phyloP scores from a whole-genome alignment of 2,113 vertebrate species.

The Indri indri region DNA sequence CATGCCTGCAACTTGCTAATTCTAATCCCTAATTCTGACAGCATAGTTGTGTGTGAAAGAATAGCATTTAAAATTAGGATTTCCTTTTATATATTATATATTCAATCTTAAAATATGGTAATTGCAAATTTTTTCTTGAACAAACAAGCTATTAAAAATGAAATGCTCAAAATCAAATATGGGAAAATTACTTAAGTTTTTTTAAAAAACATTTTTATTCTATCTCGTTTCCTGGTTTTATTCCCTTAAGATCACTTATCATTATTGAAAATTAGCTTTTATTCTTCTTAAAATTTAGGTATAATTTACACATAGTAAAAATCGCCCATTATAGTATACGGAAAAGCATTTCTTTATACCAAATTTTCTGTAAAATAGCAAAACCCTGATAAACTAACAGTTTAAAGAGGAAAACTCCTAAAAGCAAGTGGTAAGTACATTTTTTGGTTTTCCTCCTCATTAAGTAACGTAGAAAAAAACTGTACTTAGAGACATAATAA shows the following conservation, averaged over 20 bases:
- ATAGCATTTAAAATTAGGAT: not conserved
- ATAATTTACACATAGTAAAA: constrained; percentile 67
- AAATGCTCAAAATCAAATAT: constrained; percentile 56
- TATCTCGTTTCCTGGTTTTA: not conserved
- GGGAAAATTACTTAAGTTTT: not conserved
- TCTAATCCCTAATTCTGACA: not conserved
- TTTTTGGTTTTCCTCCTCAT: not conserved
- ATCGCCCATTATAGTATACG: constrained; percentile 23
- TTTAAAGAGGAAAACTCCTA: constrained; percentile 30
- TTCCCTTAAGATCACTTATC: not conserved
- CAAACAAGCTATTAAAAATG: constrained; percentile 73
- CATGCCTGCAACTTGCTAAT: no score
- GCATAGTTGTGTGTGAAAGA: not conserved
- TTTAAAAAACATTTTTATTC: not conserved
- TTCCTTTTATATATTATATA: constrained; percentile 9
- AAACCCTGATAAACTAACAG: not conserved
- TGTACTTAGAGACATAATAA: constrained; percentile 2
- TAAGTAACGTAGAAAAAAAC: not conserved
- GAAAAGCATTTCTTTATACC: constrained; percentile 48
- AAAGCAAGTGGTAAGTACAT: not conserved
- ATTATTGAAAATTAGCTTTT: constrained; percentile 19
- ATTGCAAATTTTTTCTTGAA: constrained; percentile 64
- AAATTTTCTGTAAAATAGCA: constrained; percentile 40
- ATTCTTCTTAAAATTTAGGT: not conserved
- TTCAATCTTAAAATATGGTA: constrained; percentile 29